phyloP scores from a whole-genome alignment of 1,140 invertebrate species.

The Sycophaga agraensis region DNA sequence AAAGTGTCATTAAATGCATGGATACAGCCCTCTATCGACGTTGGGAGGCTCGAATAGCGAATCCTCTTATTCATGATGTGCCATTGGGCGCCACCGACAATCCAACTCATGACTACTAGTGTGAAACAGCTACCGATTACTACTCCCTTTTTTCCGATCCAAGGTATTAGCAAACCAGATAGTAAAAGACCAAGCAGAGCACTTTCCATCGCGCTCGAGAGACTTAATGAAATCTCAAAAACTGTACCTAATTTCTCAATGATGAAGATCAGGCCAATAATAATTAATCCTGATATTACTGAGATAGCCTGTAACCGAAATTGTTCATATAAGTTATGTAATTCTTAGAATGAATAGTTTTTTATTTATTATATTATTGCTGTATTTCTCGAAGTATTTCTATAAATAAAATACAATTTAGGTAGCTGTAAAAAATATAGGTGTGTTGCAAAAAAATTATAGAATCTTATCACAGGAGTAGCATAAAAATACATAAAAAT shows the following conservation, averaged over 20 bases:
- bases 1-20: slow-evolving; percentile 33
- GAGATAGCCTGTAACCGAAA: slow-evolving; percentile 43
- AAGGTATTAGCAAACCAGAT: slow-evolving; percentile 59
- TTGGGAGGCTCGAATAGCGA: slow-evolving; percentile 36
- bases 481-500: no score
- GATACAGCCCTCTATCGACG: slow-evolving; percentile 51
- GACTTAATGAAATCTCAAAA: slow-evolving; percentile 52
- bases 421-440: no score
- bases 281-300: slow-evolving; percentile 51
- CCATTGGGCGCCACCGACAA: slow-evolving; percentile 62
- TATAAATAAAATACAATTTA: no score
- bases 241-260: slow-evolving; percentile 49
- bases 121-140: slow-evolving; percentile 55
- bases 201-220: slow-evolving; percentile 58
- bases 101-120: slow-evolving; percentile 59
- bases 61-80: slow-evolving; percentile 48
- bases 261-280: slow-evolving; percentile 58
- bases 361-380: no score
- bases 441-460: no score
- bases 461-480: no score
- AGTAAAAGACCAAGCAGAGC: slow-evolving; percentile 59
- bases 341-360: no score
- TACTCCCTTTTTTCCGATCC: slow-evolving; percentile 58
- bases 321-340: no score
- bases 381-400: no score